A percentile compares a stretch with the other conserved stretches of the same genome.
Evolutionary conservation across 2,113 vertebrate species (phyloP).

Genomic region (Grammatotria lemairii): DNA sequence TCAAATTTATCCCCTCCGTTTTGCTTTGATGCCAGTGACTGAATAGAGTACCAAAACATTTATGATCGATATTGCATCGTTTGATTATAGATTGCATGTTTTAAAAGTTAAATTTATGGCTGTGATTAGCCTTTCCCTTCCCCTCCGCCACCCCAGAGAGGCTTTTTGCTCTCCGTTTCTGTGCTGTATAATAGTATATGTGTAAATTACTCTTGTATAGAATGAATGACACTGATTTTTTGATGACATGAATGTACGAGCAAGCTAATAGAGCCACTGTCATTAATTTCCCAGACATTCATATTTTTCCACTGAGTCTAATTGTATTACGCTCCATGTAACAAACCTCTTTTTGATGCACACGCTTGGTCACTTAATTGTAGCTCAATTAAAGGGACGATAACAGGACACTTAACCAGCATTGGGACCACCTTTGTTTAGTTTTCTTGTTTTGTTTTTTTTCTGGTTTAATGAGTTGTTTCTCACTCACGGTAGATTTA

Average conservation of each 20-base stretch:
- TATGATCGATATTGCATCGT: conserved; percentile 30
- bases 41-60: conserved; percentile 36
- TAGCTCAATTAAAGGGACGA: conserved; percentile 50
- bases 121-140: background rate
- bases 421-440: background rate
- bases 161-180: conserved; percentile 14
- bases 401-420: conserved; percentile 40
- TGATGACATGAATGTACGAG: conserved; percentile 55
- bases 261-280: conserved; percentile 11
- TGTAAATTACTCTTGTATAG: conserved; percentile 62
- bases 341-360: conserved; percentile 20
- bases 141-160: background rate
- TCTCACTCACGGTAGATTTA: background rate
- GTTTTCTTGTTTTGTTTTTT: background rate
- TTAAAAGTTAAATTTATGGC: conserved; percentile 18
- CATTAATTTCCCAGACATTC: background rate
- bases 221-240: conserved; percentile 42
- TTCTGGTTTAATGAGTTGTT: background rate
- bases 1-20: background rate
- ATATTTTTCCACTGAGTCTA: background rate
- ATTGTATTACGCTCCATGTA: background rate
- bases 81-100: conserved; percentile 58
- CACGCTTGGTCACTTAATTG: conserved; percentile 11
- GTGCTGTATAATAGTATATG: conserved; percentile 45
- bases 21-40: conserved; percentile 34